Evolutionary conservation across 1,140 invertebrate genomes (phyloP).

Genomic region (Mizuhopecten yessoensis): DNA sequence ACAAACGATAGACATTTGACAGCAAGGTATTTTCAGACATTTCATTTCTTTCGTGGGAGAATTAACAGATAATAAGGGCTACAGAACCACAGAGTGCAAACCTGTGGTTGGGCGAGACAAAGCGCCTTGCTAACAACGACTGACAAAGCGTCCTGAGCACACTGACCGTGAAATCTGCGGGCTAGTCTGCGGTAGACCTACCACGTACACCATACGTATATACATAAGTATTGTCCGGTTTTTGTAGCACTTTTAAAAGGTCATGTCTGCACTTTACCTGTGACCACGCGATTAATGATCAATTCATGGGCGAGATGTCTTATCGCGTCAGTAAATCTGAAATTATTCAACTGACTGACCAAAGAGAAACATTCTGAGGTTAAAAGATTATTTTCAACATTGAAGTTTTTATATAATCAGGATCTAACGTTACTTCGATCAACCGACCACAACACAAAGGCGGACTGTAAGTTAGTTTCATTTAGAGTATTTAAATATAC

Average conservation of each 20-base stretch:
- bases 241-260: conserved; percentile 37
- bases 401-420: conserved; percentile 28
- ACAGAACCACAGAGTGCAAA: not conserved
- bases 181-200: conserved; percentile 31
- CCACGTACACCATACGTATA: not conserved
- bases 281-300: not conserved
- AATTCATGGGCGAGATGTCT: not conserved
- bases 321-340: not conserved
- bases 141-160: not conserved
- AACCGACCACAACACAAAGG: not conserved
- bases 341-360: conserved; percentile 22
- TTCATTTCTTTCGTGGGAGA: not conserved
- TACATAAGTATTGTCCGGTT: conserved; percentile 15
- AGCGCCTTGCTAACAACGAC: not conserved
- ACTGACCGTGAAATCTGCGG: conserved; percentile 31
- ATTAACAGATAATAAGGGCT: not conserved
- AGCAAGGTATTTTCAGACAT: not conserved
- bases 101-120: not conserved
- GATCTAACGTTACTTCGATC: not conserved
- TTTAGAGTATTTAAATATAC: conserved; percentile 11
- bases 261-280: conserved; percentile 14
- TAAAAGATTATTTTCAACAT: conserved; percentile 36
- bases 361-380: conserved; percentile 24
- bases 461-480: conserved; percentile 14
- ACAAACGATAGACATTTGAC: not conserved